Conservation (phyloP, 2,113 vertebrate genomes). For the Nyctereutes procyonoides region DNA sequence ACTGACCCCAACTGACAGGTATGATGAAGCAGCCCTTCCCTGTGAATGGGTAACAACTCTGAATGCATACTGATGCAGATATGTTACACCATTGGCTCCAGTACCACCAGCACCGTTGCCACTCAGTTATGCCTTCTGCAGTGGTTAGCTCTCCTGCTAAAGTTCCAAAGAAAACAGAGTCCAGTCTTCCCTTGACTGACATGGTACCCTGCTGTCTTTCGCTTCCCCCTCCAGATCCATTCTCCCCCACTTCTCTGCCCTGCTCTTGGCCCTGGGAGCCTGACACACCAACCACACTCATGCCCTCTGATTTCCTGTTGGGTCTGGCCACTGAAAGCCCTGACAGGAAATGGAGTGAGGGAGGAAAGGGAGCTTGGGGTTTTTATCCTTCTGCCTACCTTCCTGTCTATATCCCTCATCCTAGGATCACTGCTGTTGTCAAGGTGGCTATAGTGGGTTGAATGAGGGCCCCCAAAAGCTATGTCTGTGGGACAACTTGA, state of each 20-base stretch:
- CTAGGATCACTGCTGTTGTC: background rate
- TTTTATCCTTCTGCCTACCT: background rate
- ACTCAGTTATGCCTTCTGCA: background rate
- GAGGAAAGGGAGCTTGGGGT: background rate
- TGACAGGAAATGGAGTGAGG: background rate
- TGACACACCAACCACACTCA: background rate
- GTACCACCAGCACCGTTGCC: background rate
- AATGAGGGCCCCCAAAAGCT: background rate
- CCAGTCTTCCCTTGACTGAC: background rate
- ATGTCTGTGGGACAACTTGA: background rate
- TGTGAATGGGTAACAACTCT: background rate
- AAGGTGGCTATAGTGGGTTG: background rate
- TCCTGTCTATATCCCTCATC: background rate
- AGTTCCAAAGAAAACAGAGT: background rate
- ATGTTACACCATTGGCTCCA: background rate
- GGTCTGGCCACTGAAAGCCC: background rate
- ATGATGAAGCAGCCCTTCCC: background rate
- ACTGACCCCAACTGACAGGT: background rate
- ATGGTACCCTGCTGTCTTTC: background rate
- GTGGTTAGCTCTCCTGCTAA: background rate
- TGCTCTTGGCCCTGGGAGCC: background rate
- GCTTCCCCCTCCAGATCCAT: background rate
- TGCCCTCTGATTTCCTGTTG: background rate
- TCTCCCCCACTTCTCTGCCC: background rate
- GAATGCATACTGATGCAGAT: background rate